phyloP scores from a whole-genome alignment of 2,113 vertebrate genomes.

The Agapornis roseicollis region DNA sequence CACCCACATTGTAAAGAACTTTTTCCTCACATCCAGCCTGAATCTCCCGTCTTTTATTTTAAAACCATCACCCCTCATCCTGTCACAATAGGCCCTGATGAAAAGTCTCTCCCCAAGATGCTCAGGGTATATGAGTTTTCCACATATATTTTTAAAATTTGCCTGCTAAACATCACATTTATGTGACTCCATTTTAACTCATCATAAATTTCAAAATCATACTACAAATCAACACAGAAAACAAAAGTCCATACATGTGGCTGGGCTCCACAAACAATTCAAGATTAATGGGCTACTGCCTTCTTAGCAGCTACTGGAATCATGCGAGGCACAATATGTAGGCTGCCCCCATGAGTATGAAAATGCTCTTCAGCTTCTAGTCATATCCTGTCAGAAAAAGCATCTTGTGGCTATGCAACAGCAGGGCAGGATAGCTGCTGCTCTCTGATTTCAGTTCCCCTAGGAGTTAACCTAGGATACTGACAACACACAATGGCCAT shows the following conservation, averaged over 20 bases:
- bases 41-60: not conserved
- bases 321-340: not conserved
- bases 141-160: not conserved
- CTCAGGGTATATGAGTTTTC: not conserved
- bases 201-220: not conserved
- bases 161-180: not conserved
- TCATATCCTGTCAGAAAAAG: not conserved
- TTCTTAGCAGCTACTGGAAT: not conserved
- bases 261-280: not conserved
- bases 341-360: accelerated
- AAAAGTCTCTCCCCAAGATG: not conserved
- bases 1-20: not conserved
- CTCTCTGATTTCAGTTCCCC: not conserved
- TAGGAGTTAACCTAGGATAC: not conserved
- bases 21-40: not conserved
- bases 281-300: not conserved
- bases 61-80: not conserved
- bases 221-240: not conserved
- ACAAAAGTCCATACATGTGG: not conserved
- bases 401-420: not conserved
- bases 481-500: not conserved
- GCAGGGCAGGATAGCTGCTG: not conserved
- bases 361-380: not conserved
- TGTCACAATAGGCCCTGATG: not conserved
- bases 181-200: not conserved